Percentiles rank a stretch among this genome's conserved stretches.
phyloP scores from a whole-genome alignment of 2,113 vertebrate species.

The Labeo rohita region DNA sequence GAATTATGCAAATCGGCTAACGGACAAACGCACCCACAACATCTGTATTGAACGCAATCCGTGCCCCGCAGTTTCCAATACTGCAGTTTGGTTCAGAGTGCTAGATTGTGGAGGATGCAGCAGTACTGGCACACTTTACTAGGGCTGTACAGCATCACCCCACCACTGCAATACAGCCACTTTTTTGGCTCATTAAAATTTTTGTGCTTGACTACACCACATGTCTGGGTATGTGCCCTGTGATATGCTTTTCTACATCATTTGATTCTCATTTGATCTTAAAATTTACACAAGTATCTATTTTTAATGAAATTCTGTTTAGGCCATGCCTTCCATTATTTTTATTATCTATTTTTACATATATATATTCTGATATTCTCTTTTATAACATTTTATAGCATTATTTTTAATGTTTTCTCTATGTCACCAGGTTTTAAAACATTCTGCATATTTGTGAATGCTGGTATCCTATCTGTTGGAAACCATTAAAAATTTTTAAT shows the following conservation, averaged over 20 bases:
- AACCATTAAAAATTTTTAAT: not conserved
- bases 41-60: not conserved
- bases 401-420: not conserved
- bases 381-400: not conserved
- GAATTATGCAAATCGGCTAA: conserved; percentile 12
- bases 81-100: not conserved
- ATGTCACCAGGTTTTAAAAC: not conserved
- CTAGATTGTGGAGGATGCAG: conserved; percentile 2
- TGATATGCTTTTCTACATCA: not conserved
- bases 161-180: not conserved
- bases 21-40: not conserved
- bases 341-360: not conserved
- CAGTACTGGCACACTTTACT: not conserved
- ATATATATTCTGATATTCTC: not conserved
- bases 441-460: not conserved
- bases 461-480: not conserved
- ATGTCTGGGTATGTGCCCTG: not conserved
- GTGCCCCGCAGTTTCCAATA: not conserved
- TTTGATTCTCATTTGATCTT: not conserved
- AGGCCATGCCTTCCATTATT: not conserved
- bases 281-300: not conserved
- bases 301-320: not conserved
- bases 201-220: not conserved
- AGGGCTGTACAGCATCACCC: not conserved
- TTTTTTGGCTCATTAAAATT: conserved; percentile 2